Conservation (phyloP, 2,113 vertebrate genomes). For the Macroglossus sobrinus region DNA sequence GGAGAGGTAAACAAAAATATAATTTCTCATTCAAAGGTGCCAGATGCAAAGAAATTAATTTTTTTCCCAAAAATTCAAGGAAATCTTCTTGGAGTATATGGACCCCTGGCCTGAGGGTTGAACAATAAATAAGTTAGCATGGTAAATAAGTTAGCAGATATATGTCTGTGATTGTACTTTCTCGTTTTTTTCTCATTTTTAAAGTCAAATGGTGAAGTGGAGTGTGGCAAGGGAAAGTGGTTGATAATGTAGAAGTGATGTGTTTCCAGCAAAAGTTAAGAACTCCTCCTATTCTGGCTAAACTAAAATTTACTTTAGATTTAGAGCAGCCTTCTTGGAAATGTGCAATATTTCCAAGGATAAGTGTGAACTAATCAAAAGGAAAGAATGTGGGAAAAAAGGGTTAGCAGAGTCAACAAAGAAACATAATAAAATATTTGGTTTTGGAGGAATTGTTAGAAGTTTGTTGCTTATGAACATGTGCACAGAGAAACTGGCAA, state of each 20-base stretch:
- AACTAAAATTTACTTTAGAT: not conserved
- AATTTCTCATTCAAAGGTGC: constrained; percentile 10
- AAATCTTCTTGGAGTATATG: not conserved
- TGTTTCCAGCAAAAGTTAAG: not conserved
- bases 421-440: not conserved
- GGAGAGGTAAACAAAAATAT: not conserved
- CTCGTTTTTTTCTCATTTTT: not conserved
- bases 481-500: not conserved
- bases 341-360: not conserved
- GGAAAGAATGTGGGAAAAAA: not conserved
- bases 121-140: not conserved
- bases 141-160: not conserved
- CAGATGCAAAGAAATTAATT: not conserved
- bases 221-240: not conserved
- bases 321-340: not conserved
- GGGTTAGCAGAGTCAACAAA: not conserved
- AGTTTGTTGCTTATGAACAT: not conserved
- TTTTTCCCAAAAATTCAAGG: not conserved
- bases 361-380: not conserved
- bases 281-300: not conserved
- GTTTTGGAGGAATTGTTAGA: not conserved
- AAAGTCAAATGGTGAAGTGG: not conserved
- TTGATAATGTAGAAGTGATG: not conserved
- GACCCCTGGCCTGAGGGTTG: not conserved
- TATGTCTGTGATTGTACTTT: not conserved